These are phyloP conservation scores for Scaeva pyrastri DNA, from an alignment of 2,888 invertebrate species.

Conservation along the genomic window DNA sequence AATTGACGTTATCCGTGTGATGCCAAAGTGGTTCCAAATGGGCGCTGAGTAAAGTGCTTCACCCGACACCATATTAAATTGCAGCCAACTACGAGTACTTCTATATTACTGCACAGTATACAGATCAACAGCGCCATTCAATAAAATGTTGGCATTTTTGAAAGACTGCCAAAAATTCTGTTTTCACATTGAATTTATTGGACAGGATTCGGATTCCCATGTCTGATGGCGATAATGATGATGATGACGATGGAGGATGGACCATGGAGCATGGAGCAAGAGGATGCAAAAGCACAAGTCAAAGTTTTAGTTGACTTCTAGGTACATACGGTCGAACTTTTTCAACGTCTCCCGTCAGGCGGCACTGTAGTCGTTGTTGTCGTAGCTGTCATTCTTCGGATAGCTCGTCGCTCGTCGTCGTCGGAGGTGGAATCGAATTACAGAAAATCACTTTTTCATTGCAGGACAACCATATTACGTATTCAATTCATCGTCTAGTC, in stretches of 20 bases:
- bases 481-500: conserved; percentile 69
- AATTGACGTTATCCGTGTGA: conserved; percentile 55
- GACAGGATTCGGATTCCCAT: conserved; percentile 13
- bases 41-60: conserved; percentile 57
- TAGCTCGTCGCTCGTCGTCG: not conserved
- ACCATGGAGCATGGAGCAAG: not conserved
- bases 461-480: conserved; percentile 52
- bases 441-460: conserved; percentile 64
- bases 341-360: conserved; percentile 14
- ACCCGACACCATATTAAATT: conserved; percentile 59
- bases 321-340: conserved; percentile 7
- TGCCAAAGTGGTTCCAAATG: conserved; percentile 57
- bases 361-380: not conserved
- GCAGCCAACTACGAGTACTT: conserved; percentile 50
- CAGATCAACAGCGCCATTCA: conserved; percentile 66
- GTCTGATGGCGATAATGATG: not conserved
- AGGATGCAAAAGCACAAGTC: not conserved
- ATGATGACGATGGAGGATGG: not conserved
- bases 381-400: not conserved
- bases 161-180: conserved; percentile 68
- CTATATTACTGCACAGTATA: too few relatives aligned
- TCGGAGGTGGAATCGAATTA: conserved; percentile 64
- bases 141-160: conserved; percentile 68
- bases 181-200: conserved; percentile 38
- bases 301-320: conserved; percentile 5